Evolutionary conservation across 2,113 vertebrate species (phyloP), one percentile per base, ranked within the genome.

Genomic region (Hiodon alosoides): DNA sequence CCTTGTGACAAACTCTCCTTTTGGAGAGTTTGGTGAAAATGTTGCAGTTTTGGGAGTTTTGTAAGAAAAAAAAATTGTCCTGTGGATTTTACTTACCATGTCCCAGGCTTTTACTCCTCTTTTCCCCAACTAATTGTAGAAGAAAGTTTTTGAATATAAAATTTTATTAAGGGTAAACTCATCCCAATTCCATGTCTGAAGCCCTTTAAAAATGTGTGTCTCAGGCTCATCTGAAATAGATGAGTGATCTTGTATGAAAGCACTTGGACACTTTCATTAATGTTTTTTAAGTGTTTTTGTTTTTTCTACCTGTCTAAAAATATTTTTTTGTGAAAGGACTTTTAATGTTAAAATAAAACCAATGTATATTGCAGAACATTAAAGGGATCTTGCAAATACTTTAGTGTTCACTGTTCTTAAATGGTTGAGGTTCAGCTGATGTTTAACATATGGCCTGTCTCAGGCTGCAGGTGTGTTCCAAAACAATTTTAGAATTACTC

Each of bases 331-430:
- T 71, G 17, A 48, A 8, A 5, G n/a, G 46, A 64, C n/a, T 61
- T 78, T 67, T 69, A 69, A 47, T 76, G n/a, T 74, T 16, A 75
- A 78, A 78, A 78, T 14, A 52, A 65, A 70, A 64, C 31, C 72
- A 66, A 52, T 72, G 68, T 70, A 11, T 67, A 14, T 65, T 75
- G 54, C 67, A 79, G 67, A 74, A 48, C 54, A 60, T 71, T 72
- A 71, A 76, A 79, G 61, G 31, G 31, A 31, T 31, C 31, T 31
- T 64, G 65, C 62, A 67, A 67, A 65, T 72, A 58, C 50, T 71
- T 77, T 57, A 68, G 54, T 52, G 67, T 70, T 11, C 17, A 48
- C 7, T 55, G 66, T 16, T 11, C 65, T 16, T 5, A 48, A 14
- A 69, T 54, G 13, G 16, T 57, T 70, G 54, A 31, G 31, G 8